These are phyloP conservation scores for Suncus etruscus DNA, from an alignment of 2,113 vertebrate species.

Conservation along the genomic window DNA sequence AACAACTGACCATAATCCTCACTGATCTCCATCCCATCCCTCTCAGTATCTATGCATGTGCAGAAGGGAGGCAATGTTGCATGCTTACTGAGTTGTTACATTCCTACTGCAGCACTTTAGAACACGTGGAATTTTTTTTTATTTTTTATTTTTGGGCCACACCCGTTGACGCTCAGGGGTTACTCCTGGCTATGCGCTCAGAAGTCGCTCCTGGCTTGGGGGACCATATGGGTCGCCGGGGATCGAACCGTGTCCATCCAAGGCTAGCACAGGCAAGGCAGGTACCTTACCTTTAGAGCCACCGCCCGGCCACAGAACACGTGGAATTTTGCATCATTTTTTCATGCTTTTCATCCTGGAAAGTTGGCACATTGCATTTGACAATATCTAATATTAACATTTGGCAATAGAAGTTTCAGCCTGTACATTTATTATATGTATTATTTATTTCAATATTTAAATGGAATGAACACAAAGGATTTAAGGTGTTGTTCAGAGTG, in stretches of 20 bases:
- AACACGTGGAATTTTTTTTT: background rate
- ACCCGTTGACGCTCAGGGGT: too few relatives aligned
- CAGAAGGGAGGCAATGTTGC: background rate
- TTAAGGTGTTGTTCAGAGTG: background rate
- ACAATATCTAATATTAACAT: constrained; percentile 3
- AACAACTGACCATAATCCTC: fast-evolving
- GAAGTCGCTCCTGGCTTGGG: too few relatives aligned
- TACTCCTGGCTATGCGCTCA: too few relatives aligned
- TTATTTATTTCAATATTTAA: background rate
- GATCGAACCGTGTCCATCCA: too few relatives aligned
- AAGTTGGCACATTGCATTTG: background rate
- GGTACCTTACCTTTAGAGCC: too few relatives aligned
- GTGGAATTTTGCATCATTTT: background rate
- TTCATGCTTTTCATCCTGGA: background rate
- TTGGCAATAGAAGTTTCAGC: background rate
- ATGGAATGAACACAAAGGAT: background rate
- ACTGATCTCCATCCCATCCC: fast-evolving
- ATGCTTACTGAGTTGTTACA: background rate
- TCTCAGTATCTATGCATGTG: background rate
- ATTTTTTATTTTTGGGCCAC: too few relatives aligned
- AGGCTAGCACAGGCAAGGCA: too few relatives aligned
- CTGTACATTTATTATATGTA: background rate
- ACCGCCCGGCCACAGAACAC: too few relatives aligned
- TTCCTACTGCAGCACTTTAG: background rate
- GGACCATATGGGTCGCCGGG: too few relatives aligned